phyloP scores from a whole-genome alignment of 2,113 vertebrate genomes.

The Tylochromis polylepis region DNA sequence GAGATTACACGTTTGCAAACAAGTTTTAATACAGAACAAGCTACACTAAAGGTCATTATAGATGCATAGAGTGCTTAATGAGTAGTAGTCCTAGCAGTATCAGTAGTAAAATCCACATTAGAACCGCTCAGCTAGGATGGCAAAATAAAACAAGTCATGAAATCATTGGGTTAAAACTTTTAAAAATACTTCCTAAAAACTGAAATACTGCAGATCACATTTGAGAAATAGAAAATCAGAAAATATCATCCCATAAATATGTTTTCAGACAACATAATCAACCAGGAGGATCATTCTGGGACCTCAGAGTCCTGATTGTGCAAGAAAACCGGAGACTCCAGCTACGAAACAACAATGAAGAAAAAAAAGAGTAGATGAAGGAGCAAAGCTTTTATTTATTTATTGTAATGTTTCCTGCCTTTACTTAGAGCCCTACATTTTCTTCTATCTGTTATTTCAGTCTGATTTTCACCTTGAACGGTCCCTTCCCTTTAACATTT shows the following conservation, averaged over 20 bases:
- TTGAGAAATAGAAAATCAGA: background rate
- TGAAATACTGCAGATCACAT: background rate
- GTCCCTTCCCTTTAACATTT: background rate
- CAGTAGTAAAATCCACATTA: background rate
- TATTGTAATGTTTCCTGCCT: background rate
- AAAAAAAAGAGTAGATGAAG: background rate
- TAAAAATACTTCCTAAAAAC: background rate
- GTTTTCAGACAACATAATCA: background rate
- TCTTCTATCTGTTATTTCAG: background rate
- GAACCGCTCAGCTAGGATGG: rapidly evolving
- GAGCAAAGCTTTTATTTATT: background rate
- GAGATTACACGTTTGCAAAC: background rate
- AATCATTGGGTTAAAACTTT: rapidly evolving
- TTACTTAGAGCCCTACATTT: background rate
- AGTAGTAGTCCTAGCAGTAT: rapidly evolving
- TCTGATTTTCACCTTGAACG: background rate
- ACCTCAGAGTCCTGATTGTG: rapidly evolving
- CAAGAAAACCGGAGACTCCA: background rate
- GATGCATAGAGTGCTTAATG: background rate
- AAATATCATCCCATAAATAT: background rate
- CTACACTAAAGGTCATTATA: background rate
- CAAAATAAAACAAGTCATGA: background rate
- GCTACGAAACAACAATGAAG: background rate
- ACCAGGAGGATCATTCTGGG: background rate
- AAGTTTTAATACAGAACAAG: background rate